Base-by-base conservation (phyloP, 2,888 invertebrate genomes). In the Morpho helenor region DNA sequence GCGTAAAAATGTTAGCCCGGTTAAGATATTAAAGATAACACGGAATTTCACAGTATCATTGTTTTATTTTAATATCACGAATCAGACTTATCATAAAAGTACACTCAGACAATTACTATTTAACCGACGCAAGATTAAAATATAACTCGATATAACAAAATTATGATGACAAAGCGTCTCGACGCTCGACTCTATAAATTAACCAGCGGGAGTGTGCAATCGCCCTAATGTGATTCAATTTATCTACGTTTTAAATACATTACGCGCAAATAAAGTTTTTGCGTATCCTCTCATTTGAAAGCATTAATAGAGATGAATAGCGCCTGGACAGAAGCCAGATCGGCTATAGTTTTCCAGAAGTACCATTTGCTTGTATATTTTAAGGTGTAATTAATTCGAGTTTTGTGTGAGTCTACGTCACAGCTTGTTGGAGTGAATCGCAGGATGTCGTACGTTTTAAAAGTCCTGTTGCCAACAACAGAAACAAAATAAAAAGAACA, bases 231-330 rank as follows among this genome's bases (percentile, higher is more conserved):
- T 59, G 64, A 70, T 67, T 62, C 66, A 69, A 80, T 84, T 81
- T 77, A 80, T 78, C 62, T 64, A 60, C 62, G 57, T 85, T 84
- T 80, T 82, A 60, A 63, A 82, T 79, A 81, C 80, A 82, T 84
- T 79, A 80, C 77, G 72, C 67, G 77, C 72, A 75, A 75, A 80
- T 82, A 77, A 80, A 77, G 77, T 83, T 86, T 87, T 87, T 84
- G 79, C 78, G 74, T 76, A 74, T 69, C 73, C 74, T 74, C 79
- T 80, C 82, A 81, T 82, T 81, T 66, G 79, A 74, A 78, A 76
- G 73, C 76, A 77, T 74, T 87, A 88, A 87, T 87, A 79, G 84
- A 79, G 84, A 87, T 81, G 77, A 79, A 87, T 85, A 72, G 79
- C 71, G 71, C 69, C 77, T 87, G 88, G 88, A 86, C 66, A 71